Evolutionary conservation across 2,888 invertebrate species (phyloP).

Genomic region (Iphiclides podalirius): DNA sequence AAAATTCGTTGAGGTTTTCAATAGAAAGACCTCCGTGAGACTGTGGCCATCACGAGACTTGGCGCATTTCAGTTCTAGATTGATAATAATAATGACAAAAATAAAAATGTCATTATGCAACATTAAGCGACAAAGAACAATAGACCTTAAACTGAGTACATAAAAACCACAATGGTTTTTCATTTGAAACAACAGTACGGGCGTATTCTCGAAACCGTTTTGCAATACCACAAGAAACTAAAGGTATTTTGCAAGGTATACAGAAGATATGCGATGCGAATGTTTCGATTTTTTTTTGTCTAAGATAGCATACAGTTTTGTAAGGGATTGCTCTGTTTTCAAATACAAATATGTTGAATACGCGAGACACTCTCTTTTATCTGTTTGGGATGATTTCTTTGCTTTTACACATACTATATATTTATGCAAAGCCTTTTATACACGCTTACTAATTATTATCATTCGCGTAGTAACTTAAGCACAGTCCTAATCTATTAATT

Average conservation of each 20-base stretch:
- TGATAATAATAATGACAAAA: conserved; percentile 1
- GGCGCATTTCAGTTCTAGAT: conserved; percentile 18
- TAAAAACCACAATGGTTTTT: background rate
- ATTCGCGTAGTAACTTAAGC: too few relatives aligned
- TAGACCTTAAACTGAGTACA: background rate
- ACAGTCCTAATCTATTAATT: too few relatives aligned
- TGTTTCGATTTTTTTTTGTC: background rate
- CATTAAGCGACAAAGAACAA: conserved; percentile 5
- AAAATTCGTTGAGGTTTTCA: conserved; percentile 13
- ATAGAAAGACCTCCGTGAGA: conserved; percentile 24
- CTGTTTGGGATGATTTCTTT: too few relatives aligned
- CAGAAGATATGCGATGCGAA: background rate
- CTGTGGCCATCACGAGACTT: conserved; percentile 14
- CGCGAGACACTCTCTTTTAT: too few relatives aligned
- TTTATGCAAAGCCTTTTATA: too few relatives aligned
- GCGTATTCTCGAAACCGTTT: background rate
- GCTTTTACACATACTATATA: too few relatives aligned
- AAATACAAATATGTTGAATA: too few relatives aligned
- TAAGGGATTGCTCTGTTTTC: background rate
- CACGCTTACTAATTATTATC: too few relatives aligned
- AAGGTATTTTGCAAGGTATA: conserved; percentile 8
- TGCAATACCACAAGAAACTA: conserved; percentile 5
- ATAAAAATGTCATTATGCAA: conserved; percentile 8
- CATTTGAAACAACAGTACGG: background rate
- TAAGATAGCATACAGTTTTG: background rate